Base-by-base conservation (phyloP, 1,140 invertebrate species). In the Drosophila jambulina region DNA sequence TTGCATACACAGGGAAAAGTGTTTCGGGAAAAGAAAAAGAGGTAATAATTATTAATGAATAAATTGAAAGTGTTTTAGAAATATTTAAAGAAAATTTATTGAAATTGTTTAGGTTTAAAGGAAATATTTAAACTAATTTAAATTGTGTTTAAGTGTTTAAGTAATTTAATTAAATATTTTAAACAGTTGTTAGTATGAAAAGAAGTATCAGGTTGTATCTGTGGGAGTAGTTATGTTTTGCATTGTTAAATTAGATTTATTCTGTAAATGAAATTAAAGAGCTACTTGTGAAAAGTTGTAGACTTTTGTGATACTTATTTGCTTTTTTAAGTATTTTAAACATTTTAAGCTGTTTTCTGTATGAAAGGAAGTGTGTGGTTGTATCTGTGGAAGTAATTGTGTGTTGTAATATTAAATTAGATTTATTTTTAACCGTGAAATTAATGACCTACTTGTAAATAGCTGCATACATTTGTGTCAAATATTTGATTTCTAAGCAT, bases 1-100 rank as follows among this genome's bases (percentile, higher is more conserved):
- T 51, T 51, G 27, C 60, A 13, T 43, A 21, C 61, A 70, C 23
- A 21, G 29, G 4, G 29, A 25, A 25, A 49, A 45, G 9, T 32
- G 10, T 10, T 10, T 10, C 2, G 9, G 3, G 21, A 19, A 25
- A 38, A 36, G 15, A n/a, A 13, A 34, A 0, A 4, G 4, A 17
- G 19, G 1, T 0, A 21, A 23, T 2, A 7, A 21, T 21, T 1
- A 15, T 34, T 2, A 4, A 34, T 21, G 34, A 53, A 32, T 10
- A 0, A 1, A 49, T 3, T 3, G 0, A 10, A 49, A n/a, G 1
- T 9, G 13, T 48, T 48, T 17, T 25, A 8, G 9, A 27, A n/a
- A 27, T 21, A 23, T n/a, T 40, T 38, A 3, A 8, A 3, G 2
- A 5, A 19, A 19, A 42, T 42, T 15, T 17, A 17, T 17, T 8